Conservation (phyloP, 23 tunicate genomes). For the Phallusia fumigata region DNA sequence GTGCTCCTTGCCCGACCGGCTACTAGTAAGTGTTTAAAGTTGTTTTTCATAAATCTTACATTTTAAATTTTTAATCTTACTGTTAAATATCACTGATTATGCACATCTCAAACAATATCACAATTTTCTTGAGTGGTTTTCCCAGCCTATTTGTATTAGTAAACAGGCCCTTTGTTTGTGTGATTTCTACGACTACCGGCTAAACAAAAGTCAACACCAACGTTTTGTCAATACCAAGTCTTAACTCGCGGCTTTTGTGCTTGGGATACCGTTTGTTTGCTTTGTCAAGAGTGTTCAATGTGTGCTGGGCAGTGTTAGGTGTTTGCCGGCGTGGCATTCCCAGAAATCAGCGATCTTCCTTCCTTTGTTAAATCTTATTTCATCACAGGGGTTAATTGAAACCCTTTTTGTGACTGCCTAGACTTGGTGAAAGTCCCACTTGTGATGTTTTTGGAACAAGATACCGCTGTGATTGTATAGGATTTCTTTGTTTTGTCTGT, state of each 20-base stretch:
- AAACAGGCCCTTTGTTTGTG: background rate
- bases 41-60: background rate
- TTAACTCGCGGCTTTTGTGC: background rate
- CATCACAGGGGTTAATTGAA: no score
- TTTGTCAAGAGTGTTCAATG: constrained; percentile 1
- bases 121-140: background rate
- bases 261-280: background rate
- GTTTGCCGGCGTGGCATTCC: background rate
- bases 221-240: background rate
- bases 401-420: no score
- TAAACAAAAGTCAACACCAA: constrained; percentile 8
- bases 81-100: background rate
- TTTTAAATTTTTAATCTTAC: background rate
- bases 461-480: no score
- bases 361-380: no score
- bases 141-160: background rate
- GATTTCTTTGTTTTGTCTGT: no score
- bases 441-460: no score
- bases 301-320: background rate
- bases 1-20: constrained; percentile 36
- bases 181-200: constrained; percentile 11
- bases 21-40: constrained; percentile 33
- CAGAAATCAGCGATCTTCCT: background rate
- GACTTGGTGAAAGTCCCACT: no score
- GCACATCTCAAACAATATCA: background rate